phyloP scores from a whole-genome alignment of 2,888 invertebrate genomes.

The Prenolepis imparis region DNA sequence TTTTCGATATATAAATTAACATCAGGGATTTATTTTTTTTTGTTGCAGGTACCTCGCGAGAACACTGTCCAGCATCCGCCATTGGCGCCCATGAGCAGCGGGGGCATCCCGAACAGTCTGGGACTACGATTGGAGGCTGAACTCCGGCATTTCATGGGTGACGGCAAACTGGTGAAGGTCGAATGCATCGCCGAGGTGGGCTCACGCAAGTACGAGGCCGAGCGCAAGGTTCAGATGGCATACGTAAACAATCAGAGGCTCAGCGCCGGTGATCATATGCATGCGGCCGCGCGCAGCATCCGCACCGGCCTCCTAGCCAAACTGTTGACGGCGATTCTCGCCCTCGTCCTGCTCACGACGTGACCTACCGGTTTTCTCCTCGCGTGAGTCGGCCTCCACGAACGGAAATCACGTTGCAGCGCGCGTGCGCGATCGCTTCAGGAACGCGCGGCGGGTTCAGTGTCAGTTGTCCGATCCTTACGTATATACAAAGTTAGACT shows the following conservation, averaged over 20 bases:
- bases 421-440: constrained; percentile 13
- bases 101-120: constrained; percentile 73
- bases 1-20: constrained; percentile 5
- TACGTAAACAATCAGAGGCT: constrained; percentile 80
- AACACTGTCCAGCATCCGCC: constrained; percentile 74
- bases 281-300: constrained; percentile 6
- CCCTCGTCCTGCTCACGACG: constrained; percentile 58
- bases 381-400: constrained; percentile 43
- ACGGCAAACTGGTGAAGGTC: constrained; percentile 72
- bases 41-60: constrained; percentile 76
- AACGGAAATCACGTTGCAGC: constrained; percentile 38
- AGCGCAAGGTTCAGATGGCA: constrained; percentile 73
- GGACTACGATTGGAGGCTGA: constrained; percentile 80
- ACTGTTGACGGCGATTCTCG: constrained; percentile 41
- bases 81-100: constrained; percentile 45
- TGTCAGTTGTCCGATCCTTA: constrained; percentile 73
- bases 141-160: constrained; percentile 72
- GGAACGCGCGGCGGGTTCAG: constrained; percentile 60
- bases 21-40: background rate
- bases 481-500: constrained; percentile 57
- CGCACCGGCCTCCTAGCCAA: constrained; percentile 30
- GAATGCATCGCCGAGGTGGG: constrained; percentile 80
- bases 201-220: constrained; percentile 67
- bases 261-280: constrained; percentile 76
- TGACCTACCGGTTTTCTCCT: constrained; percentile 62